Evolutionary conservation across 2,888 invertebrate genomes (phyloP).

Genomic region (Perithous albicinctus): DNA sequence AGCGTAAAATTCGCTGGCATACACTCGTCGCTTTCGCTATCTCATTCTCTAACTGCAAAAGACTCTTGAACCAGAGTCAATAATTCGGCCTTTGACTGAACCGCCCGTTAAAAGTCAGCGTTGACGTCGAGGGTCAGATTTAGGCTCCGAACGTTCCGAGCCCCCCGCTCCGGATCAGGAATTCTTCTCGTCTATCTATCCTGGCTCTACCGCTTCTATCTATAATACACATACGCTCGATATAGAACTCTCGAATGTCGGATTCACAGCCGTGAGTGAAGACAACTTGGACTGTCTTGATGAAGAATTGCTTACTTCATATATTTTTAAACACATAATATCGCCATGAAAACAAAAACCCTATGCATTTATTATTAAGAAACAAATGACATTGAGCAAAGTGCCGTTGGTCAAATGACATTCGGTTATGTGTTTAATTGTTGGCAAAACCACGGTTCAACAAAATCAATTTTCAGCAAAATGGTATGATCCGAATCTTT

Average conservation of each 20-base stretch:
- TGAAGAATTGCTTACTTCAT: background rate
- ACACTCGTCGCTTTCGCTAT: slow-evolving; percentile 33
- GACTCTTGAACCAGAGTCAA: slow-evolving; percentile 79
- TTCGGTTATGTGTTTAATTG: too few relatives aligned
- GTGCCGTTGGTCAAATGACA: too few relatives aligned
- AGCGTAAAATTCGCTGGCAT: slow-evolving; percentile 57
- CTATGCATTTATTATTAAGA: too few relatives aligned
- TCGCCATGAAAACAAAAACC: background rate
- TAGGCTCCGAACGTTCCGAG: slow-evolving; percentile 70
- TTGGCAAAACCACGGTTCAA: too few relatives aligned
- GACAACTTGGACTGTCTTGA: background rate
- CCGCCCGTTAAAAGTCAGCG: slow-evolving; percentile 79
- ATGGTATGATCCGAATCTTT: too few relatives aligned
- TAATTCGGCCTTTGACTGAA: slow-evolving; percentile 81
- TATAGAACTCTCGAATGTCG: slow-evolving; percentile 31
- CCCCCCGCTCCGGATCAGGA: slow-evolving; percentile 32
- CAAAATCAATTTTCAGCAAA: too few relatives aligned
- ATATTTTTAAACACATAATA: background rate
- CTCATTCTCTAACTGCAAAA: slow-evolving; percentile 53
- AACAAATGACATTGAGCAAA: too few relatives aligned
- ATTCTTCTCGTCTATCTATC: slow-evolving; percentile 26
- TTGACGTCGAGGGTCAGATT: slow-evolving; percentile 81
- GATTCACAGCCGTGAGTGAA: background rate
- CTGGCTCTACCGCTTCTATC: slow-evolving; percentile 23
- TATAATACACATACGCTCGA: slow-evolving; percentile 37